A percentile compares a stretch with the other conserved stretches of the same genome.
phyloP scores from a whole-genome alignment of 2,797 vertebrate genomes.

The Lepus townsendii region DNA sequence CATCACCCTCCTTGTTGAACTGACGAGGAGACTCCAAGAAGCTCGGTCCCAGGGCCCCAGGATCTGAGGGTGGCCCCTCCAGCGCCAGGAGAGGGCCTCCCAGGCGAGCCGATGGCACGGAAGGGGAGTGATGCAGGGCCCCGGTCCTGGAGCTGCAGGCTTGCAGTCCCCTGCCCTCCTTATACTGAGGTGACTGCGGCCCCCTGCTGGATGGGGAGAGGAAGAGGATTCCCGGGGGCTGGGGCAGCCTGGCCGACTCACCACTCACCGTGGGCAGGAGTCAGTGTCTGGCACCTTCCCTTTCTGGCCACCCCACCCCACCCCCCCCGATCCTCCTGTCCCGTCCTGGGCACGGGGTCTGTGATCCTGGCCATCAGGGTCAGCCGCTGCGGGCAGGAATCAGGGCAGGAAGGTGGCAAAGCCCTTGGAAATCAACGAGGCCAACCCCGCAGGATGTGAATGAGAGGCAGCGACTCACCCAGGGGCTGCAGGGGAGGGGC shows the following conservation, averaged over 20 bases:
- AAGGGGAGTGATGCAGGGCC: not conserved
- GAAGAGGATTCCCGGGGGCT: not conserved
- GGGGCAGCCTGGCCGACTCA: not conserved
- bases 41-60: not conserved
- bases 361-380: not conserved
- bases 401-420: not conserved
- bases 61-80: not conserved
- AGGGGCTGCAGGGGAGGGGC: not conserved
- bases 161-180: not conserved
- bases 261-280: not conserved
- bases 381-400: not conserved
- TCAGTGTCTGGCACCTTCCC: not conserved
- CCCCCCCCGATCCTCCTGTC: not conserved
- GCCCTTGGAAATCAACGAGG: slow-evolving; percentile 5
- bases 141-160: not conserved
- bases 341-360: not conserved
- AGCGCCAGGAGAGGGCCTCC: not conserved
- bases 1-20: not conserved
- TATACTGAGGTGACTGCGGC: not conserved
- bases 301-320: not conserved
- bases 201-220: not conserved
- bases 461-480: slow-evolving; percentile 2
- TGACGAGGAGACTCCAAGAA: not conserved
- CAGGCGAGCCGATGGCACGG: not conserved
- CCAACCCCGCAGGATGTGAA: not conserved